These are phyloP conservation scores for Nemurella pictetii DNA, from an alignment of 2,888 invertebrate species.

Conservation along the genomic window DNA sequence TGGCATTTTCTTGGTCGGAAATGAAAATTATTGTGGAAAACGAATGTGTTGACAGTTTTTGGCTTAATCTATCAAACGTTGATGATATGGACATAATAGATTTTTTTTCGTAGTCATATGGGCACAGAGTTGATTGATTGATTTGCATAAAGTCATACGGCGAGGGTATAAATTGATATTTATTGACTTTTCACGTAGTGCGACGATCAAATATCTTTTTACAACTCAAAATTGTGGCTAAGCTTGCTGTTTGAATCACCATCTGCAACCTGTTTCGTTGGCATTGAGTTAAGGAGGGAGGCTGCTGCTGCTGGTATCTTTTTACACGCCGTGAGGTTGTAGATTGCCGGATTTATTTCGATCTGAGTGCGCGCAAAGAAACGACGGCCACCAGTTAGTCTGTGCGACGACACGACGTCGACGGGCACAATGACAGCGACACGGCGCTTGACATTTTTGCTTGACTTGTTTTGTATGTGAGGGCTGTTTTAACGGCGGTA, in stretches of 20 bases:
- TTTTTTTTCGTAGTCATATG: neutral
- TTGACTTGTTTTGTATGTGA: neutral
- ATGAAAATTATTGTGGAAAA: neutral
- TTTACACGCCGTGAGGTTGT: neutral
- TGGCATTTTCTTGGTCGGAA: neutral
- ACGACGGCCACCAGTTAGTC: neutral
- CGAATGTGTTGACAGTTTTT: neutral
- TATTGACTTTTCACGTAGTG: neutral
- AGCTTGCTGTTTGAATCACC: neutral
- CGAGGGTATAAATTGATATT: neutral
- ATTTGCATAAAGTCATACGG: neutral
- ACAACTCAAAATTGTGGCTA: neutral
- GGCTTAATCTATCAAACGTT: neutral
- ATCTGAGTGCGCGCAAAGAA: neutral
- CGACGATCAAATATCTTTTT: neutral
- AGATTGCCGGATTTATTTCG: neutral
- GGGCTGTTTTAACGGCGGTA: neutral
- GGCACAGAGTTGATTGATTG: neutral
- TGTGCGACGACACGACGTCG: neutral
- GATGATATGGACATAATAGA: neutral
- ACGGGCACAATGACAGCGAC: neutral
- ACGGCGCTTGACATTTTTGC: neutral
- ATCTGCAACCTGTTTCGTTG: neutral
- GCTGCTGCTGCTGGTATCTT: neutral
- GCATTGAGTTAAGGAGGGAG: neutral